Evolutionary conservation across 2,888 invertebrate species (phyloP).

Genomic region (Pristionchus fissidentatus): DNA sequence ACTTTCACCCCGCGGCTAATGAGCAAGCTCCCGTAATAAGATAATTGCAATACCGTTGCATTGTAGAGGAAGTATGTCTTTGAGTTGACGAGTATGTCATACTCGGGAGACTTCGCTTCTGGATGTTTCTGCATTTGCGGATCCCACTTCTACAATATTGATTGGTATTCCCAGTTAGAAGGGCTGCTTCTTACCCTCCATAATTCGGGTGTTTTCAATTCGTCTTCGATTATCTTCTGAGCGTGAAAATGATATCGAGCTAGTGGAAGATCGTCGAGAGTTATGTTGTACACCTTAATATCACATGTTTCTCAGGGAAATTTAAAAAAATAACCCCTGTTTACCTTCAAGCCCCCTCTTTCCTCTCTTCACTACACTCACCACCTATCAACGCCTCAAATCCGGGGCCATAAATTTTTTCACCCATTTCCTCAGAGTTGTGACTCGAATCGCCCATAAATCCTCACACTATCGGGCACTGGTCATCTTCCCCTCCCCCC

Average conservation of each 20-base stretch:
- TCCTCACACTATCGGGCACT: not conserved
- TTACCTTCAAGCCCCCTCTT: not conserved
- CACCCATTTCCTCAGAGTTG: not conserved
- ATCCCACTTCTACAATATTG: slow-evolving; percentile 65
- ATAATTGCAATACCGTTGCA: slow-evolving; percentile 58
- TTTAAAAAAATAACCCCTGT: not conserved
- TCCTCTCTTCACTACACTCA: not conserved
- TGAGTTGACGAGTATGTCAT: slow-evolving; percentile 76
- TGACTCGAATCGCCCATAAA: slow-evolving; percentile 25
- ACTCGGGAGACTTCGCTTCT: slow-evolving; percentile 75
- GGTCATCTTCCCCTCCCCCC: too few species aligned
- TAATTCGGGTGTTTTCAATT: slow-evolving; percentile 61
- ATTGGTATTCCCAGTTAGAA: not conserved
- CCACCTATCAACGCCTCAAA: not conserved
- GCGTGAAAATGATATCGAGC: slow-evolving; percentile 67
- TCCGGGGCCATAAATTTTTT: not conserved
- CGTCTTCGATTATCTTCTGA: slow-evolving; percentile 67
- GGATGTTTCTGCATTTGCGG: slow-evolving; percentile 73
- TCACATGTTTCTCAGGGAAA: not conserved
- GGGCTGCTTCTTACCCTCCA: slow-evolving; percentile 52
- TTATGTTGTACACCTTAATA: slow-evolving; percentile 56
- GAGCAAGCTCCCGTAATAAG: not conserved
- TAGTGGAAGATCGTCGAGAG: slow-evolving; percentile 60
- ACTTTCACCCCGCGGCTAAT: too few species aligned
- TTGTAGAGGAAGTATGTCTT: slow-evolving; percentile 75